phyloP scores from a whole-genome alignment of 2,113 vertebrate genomes.

The Micronycteris hirsuta region DNA sequence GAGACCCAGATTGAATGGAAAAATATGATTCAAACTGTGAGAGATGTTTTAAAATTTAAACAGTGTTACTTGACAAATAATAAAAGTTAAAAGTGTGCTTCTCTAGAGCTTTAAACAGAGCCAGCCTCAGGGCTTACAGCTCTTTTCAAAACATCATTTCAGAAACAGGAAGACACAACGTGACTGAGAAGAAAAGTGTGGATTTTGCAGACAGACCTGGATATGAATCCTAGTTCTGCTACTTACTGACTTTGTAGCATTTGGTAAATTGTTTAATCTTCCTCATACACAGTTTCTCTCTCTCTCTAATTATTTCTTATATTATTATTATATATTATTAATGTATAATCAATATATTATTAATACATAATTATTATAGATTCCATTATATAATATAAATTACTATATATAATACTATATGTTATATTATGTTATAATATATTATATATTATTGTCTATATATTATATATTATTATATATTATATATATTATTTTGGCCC shows the following conservation, averaged over 20 bases:
- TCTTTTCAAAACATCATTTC: constrained; percentile 40
- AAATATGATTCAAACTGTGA: background rate
- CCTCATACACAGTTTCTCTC: background rate
- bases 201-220: background rate
- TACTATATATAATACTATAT: too few relatives aligned
- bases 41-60: constrained; percentile 52
- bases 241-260: background rate
- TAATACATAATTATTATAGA: too few relatives aligned
- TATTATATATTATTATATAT: too few relatives aligned
- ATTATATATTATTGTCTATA: too few relatives aligned
- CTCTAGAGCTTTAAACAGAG: background rate
- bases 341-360: too few relatives aligned
- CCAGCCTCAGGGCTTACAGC: background rate
- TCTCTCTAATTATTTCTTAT: background rate
- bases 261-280: constrained; percentile 16
- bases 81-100: constrained; percentile 31
- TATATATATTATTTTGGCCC: too few relatives aligned
- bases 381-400: too few relatives aligned
- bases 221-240: background rate
- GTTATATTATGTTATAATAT: too few relatives aligned
- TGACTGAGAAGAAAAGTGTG: background rate
- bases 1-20: background rate
- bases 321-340: too few relatives aligned
- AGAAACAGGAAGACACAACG: background rate
- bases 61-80: constrained; percentile 28